A percentile compares a stretch with the other conserved stretches of the same genome.
Evolutionary conservation across 2,888 invertebrate genomes (phyloP).

Genomic region (Noctua janthe): DNA sequence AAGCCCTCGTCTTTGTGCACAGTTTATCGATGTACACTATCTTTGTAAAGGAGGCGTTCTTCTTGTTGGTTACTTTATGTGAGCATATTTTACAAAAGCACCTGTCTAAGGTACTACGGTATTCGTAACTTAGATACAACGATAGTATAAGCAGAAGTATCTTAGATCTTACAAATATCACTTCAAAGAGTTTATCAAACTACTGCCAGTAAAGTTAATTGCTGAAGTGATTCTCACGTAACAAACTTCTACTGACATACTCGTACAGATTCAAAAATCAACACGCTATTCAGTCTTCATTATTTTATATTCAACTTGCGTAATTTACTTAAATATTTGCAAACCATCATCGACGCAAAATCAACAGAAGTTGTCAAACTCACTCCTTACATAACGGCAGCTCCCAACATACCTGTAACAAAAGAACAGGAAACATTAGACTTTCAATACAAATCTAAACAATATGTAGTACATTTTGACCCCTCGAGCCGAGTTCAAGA

Average conservation of each 20-base stretch:
- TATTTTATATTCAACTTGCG: constrained; percentile 30
- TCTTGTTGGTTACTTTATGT: constrained; percentile 31
- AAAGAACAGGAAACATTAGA: constrained; percentile 68
- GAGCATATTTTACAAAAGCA: constrained; percentile 11
- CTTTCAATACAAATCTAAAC: constrained; percentile 67
- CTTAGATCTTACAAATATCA: no score
- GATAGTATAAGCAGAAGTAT: neutral
- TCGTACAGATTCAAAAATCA: constrained; percentile 24
- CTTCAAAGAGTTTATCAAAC: neutral
- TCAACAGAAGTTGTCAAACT: constrained; percentile 53
- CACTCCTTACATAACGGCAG: constrained; percentile 45
- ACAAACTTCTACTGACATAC: constrained; percentile 7
- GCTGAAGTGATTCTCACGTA: constrained; percentile 17
- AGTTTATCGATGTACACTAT: constrained; percentile 39
- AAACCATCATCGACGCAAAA: constrained; percentile 15
- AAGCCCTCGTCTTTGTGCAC: constrained; percentile 49
- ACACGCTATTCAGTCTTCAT: constrained; percentile 25
- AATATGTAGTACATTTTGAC: constrained; percentile 67
- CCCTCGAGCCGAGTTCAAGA: constrained; percentile 71
- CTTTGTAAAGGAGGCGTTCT: constrained; percentile 34
- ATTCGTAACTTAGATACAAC: neutral
- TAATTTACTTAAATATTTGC: constrained; percentile 36
- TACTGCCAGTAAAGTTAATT: neutral
- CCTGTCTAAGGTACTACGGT: neutral
- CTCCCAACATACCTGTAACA: constrained; percentile 74